A percentile compares a stretch with the other conserved stretches of the same genome.
Conservation (phyloP, 2,888 invertebrate genomes). For the Nomada ferruginata region DNA sequence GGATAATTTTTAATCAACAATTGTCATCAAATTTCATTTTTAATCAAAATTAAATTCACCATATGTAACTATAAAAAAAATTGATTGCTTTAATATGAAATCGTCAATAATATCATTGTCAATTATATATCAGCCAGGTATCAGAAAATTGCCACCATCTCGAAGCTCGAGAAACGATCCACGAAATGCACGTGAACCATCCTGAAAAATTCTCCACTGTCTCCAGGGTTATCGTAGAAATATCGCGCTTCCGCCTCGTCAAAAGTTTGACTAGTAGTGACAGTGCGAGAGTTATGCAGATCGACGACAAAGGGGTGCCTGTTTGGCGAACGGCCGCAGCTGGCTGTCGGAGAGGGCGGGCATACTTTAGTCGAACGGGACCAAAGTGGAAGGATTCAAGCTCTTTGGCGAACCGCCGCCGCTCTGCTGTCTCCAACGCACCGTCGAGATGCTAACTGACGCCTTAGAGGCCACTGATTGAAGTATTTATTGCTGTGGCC, state of each 20-base stretch:
- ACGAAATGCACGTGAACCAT: too few relatives aligned
- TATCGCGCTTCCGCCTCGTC: constrained; percentile 41
- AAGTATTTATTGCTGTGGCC: constrained; percentile 81
- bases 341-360: constrained; percentile 81
- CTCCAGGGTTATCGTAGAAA: background rate
- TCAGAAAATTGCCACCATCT: too few relatives aligned
- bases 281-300: constrained; percentile 76
- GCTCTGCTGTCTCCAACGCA: constrained; percentile 74
- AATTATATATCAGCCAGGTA: too few relatives aligned
- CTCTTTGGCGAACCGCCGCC: constrained; percentile 81
- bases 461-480: constrained; percentile 83
- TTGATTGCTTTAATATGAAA: too few relatives aligned
- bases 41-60: too few relatives aligned
- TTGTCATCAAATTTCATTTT: too few relatives aligned
- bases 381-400: constrained; percentile 74
- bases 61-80: too few relatives aligned
- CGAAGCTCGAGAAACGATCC: too few relatives aligned
- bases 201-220: background rate
- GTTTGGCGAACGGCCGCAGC: constrained; percentile 77
- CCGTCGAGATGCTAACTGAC: constrained; percentile 81
- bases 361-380: constrained; percentile 77
- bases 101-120: too few relatives aligned
- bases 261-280: constrained; percentile 55
- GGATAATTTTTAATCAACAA: too few relatives aligned
- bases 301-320: constrained; percentile 65